Percentiles rank a stretch among this genome's conserved stretches.
Evolutionary conservation across 1,140 invertebrate species (phyloP).

Genomic region (Pollicipes pollicipes): DNA sequence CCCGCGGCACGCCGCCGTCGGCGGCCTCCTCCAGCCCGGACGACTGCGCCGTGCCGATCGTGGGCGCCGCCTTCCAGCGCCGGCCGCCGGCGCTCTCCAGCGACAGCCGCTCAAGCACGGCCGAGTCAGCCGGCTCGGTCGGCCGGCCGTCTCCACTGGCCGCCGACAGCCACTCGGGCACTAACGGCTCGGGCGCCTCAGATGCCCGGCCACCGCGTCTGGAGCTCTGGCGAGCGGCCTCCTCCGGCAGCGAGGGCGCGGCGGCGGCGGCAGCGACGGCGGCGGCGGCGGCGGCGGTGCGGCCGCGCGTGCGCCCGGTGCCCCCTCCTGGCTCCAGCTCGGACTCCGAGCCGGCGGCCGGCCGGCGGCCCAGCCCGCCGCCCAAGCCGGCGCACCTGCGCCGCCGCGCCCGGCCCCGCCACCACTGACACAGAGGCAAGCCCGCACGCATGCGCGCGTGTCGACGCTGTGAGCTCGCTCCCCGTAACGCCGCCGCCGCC

Average conservation of each 20-base stretch:
- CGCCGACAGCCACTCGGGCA: too few relatives aligned
- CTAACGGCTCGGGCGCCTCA: too few relatives aligned
- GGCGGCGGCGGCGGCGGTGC: too few relatives aligned
- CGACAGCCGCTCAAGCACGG: neutral
- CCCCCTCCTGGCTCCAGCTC: neutral
- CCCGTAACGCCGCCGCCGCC: neutral
- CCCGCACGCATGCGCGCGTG: too few relatives aligned
- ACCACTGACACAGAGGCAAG: constrained; percentile 1
- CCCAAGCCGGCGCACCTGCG: neutral
- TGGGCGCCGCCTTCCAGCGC: neutral
- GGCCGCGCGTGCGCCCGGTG: too few relatives aligned
- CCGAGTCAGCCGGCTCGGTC: too few relatives aligned
- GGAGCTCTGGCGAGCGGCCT: neutral
- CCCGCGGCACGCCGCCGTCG: neutral
- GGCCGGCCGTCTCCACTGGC: too few relatives aligned
- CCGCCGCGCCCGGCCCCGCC: too few relatives aligned
- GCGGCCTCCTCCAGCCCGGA: neutral
- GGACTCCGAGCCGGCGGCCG: neutral
- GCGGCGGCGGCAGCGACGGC: too few relatives aligned
- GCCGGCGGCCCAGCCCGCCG: neutral
- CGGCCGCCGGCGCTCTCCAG: neutral
- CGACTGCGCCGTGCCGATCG: neutral
- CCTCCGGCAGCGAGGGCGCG: neutral
- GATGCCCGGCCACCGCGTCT: neutral
- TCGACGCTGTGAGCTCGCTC: too few relatives aligned